Conservation (phyloP, 2,888 invertebrate genomes). For the Brenthis daphne region DNA sequence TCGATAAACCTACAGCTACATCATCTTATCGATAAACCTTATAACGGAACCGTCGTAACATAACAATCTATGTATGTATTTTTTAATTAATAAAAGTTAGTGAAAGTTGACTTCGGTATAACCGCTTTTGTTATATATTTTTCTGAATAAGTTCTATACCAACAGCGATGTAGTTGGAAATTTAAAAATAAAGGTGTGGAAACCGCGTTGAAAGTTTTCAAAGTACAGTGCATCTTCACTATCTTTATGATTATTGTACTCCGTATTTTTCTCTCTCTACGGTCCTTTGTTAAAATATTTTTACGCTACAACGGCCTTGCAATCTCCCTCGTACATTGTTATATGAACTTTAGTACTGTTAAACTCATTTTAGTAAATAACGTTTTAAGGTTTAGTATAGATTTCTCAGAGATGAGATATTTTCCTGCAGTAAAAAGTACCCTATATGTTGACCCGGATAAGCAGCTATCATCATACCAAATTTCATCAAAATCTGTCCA, state of each 20-base stretch:
- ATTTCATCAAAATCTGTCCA: no score
- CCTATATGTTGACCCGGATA: no score
- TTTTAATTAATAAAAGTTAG: neutral
- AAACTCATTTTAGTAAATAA: slow-evolving; percentile 6
- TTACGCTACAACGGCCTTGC: slow-evolving; percentile 12
- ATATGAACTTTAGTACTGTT: slow-evolving; percentile 7
- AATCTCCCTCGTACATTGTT: slow-evolving; percentile 12
- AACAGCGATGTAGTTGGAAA: slow-evolving; percentile 15
- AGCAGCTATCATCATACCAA: no score
- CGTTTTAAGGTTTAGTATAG: no score
- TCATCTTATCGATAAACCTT: no score
- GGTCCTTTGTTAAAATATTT: slow-evolving; percentile 24
- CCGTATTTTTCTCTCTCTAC: slow-evolving; percentile 22
- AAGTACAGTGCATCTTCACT: slow-evolving; percentile 28
- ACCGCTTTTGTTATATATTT: neutral
- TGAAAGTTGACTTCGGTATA: neutral
- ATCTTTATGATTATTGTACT: slow-evolving; percentile 29
- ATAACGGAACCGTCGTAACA: no score
- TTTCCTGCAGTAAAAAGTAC: no score
- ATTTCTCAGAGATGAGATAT: no score
- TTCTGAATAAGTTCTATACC: slow-evolving; percentile 2
- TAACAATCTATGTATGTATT: no score
- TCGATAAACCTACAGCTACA: no score
- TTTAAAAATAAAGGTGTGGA: slow-evolving; percentile 21
- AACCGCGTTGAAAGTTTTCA: slow-evolving; percentile 21